A percentile compares a stretch with the other conserved stretches of the same genome.
These are phyloP conservation scores for Cetoscarus ocellatus DNA, from an alignment of 2,797 vertebrate genomes.

Conservation along the genomic window DNA sequence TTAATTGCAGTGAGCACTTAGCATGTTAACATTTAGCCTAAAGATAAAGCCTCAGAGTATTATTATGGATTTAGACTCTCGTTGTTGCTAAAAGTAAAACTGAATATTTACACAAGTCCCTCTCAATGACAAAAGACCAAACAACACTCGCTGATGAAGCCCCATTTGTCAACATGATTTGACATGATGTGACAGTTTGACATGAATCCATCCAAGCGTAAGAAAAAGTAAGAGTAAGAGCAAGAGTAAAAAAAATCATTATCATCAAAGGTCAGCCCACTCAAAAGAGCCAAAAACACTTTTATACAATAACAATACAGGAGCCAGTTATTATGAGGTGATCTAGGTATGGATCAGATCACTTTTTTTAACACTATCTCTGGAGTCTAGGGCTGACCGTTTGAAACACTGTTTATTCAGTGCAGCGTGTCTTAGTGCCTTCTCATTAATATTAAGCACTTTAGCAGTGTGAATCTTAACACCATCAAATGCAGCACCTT, in stretches of 20 bases:
- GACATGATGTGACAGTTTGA: background rate
- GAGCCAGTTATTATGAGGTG: too few relatives aligned
- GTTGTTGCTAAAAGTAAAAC: background rate
- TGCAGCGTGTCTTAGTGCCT: too few relatives aligned
- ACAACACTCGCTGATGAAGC: background rate
- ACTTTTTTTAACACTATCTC: too few relatives aligned
- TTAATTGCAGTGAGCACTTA: background rate
- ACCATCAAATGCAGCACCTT: too few relatives aligned
- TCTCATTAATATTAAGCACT: too few relatives aligned
- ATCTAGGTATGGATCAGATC: too few relatives aligned
- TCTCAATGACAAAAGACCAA: background rate
- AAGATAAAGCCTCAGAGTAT: background rate
- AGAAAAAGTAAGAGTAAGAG: too few relatives aligned
- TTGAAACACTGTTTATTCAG: too few relatives aligned
- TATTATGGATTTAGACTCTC: background rate
- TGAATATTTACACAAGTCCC: background rate
- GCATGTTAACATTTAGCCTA: background rate
- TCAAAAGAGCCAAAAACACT: background rate
- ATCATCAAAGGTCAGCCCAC: background rate
- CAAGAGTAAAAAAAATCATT: background rate
- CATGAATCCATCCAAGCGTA: background rate
- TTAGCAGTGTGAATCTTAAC: too few relatives aligned
- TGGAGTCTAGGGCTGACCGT: too few relatives aligned
- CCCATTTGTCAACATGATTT: background rate
- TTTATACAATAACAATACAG: background rate